Conservation (phyloP, 2,113 vertebrate species). For the Pelvicachromis taeniatus region DNA sequence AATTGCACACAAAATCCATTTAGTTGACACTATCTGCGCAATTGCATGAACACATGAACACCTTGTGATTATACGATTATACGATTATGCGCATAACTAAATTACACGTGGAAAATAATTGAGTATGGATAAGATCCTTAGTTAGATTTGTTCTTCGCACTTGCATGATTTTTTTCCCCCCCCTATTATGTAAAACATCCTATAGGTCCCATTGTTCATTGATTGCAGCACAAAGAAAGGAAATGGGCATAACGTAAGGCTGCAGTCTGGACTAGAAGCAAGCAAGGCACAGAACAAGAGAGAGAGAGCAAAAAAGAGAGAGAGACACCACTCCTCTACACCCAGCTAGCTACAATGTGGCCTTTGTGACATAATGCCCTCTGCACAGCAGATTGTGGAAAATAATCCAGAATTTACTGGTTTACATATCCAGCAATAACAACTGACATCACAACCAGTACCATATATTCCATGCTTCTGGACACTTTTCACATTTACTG, state of each 20-base stretch:
- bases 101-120: not conserved
- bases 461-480: constrained; percentile 69
- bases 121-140: not conserved
- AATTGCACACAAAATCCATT: not conserved
- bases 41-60: not conserved
- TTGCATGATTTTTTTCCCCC: constrained; percentile 22
- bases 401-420: constrained; percentile 74
- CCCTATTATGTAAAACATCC: constrained; percentile 39
- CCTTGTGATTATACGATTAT: not conserved
- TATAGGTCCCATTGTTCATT: constrained; percentile 58
- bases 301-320: constrained; percentile 15
- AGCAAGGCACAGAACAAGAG: constrained; percentile 48
- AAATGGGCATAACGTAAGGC: constrained; percentile 48
- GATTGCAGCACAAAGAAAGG: constrained; percentile 54
- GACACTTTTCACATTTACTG: constrained; percentile 61
- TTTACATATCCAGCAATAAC: constrained; percentile 77
- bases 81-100: not conserved
- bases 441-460: constrained; percentile 74
- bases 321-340: constrained; percentile 47
- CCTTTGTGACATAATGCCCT: constrained; percentile 77
- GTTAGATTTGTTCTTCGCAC: not conserved
- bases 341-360: constrained; percentile 70
- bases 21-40: not conserved
- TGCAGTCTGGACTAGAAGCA: constrained; percentile 44
- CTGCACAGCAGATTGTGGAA: constrained; percentile 70